Conservation (phyloP, 1,140 invertebrate species). For the Metopolophium dirhodum region DNA sequence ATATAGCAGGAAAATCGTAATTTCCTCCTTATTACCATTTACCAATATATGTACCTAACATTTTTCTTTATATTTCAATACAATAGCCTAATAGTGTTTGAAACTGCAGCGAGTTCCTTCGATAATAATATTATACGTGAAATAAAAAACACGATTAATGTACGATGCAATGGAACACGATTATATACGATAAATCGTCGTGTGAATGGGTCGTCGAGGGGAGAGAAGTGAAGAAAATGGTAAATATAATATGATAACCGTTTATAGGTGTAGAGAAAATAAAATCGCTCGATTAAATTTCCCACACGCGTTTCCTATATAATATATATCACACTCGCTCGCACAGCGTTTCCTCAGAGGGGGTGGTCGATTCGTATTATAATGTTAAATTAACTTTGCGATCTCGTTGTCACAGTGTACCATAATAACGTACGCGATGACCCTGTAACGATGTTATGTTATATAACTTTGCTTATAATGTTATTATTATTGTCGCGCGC, state of each 20-base stretch:
- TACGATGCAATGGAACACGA: neutral
- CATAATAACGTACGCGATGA: neutral
- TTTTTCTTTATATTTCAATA: neutral
- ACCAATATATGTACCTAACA: too few species aligned
- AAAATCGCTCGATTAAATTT: conserved; percentile 3
- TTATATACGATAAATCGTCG: neutral
- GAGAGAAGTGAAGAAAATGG: neutral
- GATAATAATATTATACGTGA: neutral
- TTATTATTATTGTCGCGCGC: neutral
- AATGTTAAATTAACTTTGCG: neutral
- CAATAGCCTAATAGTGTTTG: neutral
- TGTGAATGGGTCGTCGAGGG: neutral
- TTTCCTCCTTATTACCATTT: neutral
- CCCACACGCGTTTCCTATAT: neutral
- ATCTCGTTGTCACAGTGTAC: neutral
- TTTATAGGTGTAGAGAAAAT: neutral
- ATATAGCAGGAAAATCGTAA: neutral
- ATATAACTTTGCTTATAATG: neutral
- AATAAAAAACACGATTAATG: neutral
- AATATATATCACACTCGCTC: neutral
- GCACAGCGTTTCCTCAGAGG: neutral
- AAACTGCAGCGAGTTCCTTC: neutral
- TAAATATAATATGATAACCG: neutral
- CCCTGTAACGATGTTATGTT: too few species aligned
- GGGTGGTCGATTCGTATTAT: neutral